A percentile compares a stretch with the other conserved stretches of the same genome.
Conservation (phyloP, 2,113 vertebrate species). For the Alectura lathami region DNA sequence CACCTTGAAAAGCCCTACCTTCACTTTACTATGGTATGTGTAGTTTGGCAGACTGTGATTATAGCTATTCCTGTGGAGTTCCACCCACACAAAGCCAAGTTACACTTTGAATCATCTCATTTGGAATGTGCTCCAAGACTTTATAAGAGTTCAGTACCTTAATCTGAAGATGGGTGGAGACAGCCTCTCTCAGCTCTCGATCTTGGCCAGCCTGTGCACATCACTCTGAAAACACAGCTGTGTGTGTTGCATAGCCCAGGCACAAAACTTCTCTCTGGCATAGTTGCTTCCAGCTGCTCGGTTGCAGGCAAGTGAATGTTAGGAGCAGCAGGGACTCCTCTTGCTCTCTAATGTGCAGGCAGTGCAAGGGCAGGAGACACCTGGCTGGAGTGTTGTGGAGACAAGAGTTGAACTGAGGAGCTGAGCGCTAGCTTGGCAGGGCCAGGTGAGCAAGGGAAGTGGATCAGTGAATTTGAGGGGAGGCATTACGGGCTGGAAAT, state of each 20-base stretch:
- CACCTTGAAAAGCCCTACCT: not conserved
- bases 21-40: not conserved
- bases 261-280: not conserved
- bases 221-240: not conserved
- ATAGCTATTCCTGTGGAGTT: not conserved
- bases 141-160: not conserved
- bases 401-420: not conserved
- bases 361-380: not conserved
- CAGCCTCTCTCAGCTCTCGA: fast-evolving
- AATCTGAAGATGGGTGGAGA: not conserved
- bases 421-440: fast-evolving
- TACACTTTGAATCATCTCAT: not conserved
- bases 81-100: not conserved
- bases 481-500: not conserved
- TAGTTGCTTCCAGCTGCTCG: not conserved
- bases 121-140: not conserved
- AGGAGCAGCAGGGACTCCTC: fast-evolving
- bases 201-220: not conserved
- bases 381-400: fast-evolving
- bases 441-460: not conserved
- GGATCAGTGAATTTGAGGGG: fast-evolving
- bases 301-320: not conserved
- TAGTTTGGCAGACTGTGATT: not conserved
- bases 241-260: not conserved
- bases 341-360: not conserved